Evolutionary conservation across 2,113 vertebrate species (phyloP), one percentile per base, ranked within the genome.

Genomic region (Brachionichthys hirsutus): DNA sequence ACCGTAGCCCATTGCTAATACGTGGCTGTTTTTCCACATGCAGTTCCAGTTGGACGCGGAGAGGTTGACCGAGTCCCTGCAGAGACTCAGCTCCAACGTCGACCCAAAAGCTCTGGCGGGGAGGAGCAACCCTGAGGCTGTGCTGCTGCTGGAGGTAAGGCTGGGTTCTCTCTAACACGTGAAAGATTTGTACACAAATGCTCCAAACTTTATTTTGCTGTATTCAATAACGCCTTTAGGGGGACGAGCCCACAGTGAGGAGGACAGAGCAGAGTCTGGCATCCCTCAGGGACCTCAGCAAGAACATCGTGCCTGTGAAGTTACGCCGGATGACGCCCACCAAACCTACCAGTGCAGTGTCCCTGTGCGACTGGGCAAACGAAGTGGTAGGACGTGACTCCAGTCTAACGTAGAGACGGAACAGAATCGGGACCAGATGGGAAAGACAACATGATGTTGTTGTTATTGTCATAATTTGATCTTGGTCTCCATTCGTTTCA

Each of bases 341-440:
- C 44, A 89, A 90, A 61, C 71, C 86, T 24, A 81, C 92, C 55
- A 76, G n/a, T 0, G 86, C 88, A 34, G 83, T 95, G 22, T 82
- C 94, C 9, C 88, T 98, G 74, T 99, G 97, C 12, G 94, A 98
- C 87, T 98, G 96, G 96, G 87, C 82, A 2, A 90, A 93, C 0
- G 88, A 89, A 19, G 88, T 94, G 76, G 96, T 98, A 54, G 5
- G 42, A 46, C 9, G 2, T 1, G 12, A 13, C 17, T 42, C 11
- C 1, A 10, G 8, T 7, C 14, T 13, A n/a, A 7, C 3, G 5
- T 46, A 13, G 9, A 52, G 18, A 14, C 16, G 4, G 6, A 3
- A 9, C 1, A 3, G 1, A 54, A 16, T 34, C n/a, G 18, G 16
- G 19, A 38, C 6, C 36, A 6, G 4, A 24, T 18, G 38, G 8